Evolutionary conservation across 2,888 invertebrate genomes (phyloP), one percentile per base, ranked within the genome.

Genomic region (Drepana falcataria): DNA sequence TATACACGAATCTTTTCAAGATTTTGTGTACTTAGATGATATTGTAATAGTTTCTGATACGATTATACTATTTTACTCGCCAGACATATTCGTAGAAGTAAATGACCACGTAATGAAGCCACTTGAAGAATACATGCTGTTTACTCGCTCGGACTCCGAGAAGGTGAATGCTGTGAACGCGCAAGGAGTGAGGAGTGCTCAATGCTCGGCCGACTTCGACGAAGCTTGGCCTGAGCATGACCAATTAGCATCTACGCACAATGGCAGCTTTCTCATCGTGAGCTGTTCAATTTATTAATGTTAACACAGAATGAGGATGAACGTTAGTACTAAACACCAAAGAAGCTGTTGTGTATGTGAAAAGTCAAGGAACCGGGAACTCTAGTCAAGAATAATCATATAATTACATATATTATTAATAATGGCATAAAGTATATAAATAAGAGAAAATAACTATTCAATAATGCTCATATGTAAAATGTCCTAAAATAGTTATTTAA

Each of bases 41-140:
- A 21, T 21, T 0, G 21, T 21, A 21, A 21, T 21, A 21, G 21
- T 21, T 21, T 21, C 21, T 7, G 7, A n/a, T 6, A 47, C 2
- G 2, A 47, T n/a, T 7, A 6, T 2, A 34, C 4, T 9, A 34
- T 53, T 51, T 53, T 56, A 57, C 58, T 21, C 60, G 57, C 2
- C 82, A 97, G 97, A 97, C 81, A 95, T 97, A 51, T 94, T 96
- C 63, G 94, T 97, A 58, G 94, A 96, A 85, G 95, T 97, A 58
- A 96, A 97, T 77, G 94, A 94, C 40, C 92, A 95, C 64, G 90
- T 92, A 55, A 96, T 97, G 95, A 96, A 96, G 72, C 97, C 97
- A 0, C 82, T 97, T 51, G 97, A 97, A 81, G 97, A 97, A 73
- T 97, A 97, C 81, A 97, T 97, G 96, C 85, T 96, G n/a, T 97